These are phyloP conservation scores for Copidosoma aretas DNA, from an alignment of 2,888 invertebrate species.

Conservation along the genomic window DNA sequence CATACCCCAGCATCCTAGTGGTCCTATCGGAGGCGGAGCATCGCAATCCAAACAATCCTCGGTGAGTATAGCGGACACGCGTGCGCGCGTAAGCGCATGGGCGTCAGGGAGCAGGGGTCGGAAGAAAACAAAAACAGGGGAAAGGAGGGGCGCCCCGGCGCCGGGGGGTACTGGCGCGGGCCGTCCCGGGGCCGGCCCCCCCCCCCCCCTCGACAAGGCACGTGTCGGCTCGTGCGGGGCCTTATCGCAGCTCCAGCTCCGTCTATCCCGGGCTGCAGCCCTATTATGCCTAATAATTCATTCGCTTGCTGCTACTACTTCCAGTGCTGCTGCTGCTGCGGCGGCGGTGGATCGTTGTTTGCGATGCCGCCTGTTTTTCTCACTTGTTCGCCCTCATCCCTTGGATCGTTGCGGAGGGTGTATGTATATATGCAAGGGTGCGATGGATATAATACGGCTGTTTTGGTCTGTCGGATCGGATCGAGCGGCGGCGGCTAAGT, in stretches of 20 bases:
- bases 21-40: slow-evolving; percentile 35
- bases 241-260: slow-evolving; percentile 39
- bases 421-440: not conserved
- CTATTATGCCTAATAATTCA: slow-evolving; percentile 62
- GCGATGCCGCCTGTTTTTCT: slow-evolving; percentile 20
- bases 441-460: too few relatives aligned
- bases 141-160: not conserved
- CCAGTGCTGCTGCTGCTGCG: not conserved
- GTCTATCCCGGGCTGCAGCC: slow-evolving; percentile 46
- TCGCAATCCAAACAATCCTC: slow-evolving; percentile 38
- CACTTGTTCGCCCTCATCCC: slow-evolving; percentile 20
- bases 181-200: slow-evolving; percentile 46
- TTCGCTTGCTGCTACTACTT: slow-evolving; percentile 54
- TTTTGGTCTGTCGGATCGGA: too few relatives aligned
- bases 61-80: not conserved
- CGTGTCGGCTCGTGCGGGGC: slow-evolving; percentile 51
- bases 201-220: slow-evolving; percentile 43
- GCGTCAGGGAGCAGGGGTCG: not conserved
- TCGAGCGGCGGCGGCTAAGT: too few relatives aligned
- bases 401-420: too few relatives aligned
- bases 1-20: not conserved
- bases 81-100: not conserved
- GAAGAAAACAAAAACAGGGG: not conserved
- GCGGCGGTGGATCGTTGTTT: not conserved
- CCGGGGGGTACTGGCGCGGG: slow-evolving; percentile 17